A percentile compares a stretch with the other conserved stretches of the same genome.
phyloP scores from a whole-genome alignment of 2,888 invertebrate species.

The Hybos culiciformis region DNA sequence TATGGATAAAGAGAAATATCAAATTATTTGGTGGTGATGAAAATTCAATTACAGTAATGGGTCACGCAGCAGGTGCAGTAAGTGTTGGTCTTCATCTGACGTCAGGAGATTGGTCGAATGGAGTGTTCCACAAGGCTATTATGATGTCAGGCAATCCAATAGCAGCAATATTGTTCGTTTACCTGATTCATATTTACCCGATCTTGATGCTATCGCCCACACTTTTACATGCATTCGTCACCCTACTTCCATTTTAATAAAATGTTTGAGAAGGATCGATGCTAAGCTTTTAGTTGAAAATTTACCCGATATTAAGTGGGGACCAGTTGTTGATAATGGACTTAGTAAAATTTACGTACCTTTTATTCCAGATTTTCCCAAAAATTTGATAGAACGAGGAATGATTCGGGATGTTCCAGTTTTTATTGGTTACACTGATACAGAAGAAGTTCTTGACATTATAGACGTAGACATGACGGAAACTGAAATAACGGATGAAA shows the following conservation, averaged over 20 bases:
- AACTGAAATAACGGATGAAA: constrained; percentile 39
- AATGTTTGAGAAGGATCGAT: constrained; percentile 52
- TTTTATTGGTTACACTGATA: constrained; percentile 64
- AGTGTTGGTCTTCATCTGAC: constrained; percentile 66
- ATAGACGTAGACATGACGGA: constrained; percentile 44
- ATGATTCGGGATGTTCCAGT: constrained; percentile 54
- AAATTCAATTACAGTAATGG: constrained; percentile 60
- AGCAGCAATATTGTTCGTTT: constrained; percentile 45
- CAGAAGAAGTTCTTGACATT: constrained; percentile 62
- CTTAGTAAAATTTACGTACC: constrained; percentile 50
- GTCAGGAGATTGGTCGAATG: constrained; percentile 47
- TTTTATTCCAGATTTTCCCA: constrained; percentile 55
- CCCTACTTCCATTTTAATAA: constrained; percentile 51
- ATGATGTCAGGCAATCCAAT: constrained; percentile 69
- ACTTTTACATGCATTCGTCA: constrained; percentile 54
- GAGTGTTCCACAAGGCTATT: constrained; percentile 60
- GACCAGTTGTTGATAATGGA: constrained; percentile 60
- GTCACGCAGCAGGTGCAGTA: constrained; percentile 66
- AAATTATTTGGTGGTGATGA: constrained; percentile 61
- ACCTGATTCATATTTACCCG: constrained; percentile 45
- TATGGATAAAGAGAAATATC: constrained; percentile 66
- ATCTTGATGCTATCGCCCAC: constrained; percentile 49
- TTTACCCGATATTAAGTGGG: constrained; percentile 53
- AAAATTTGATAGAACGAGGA: constrained; percentile 45
- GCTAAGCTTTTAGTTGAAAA: constrained; percentile 46